These are phyloP conservation scores for Pangasius djambal DNA, from an alignment of 2,797 vertebrate species.

Conservation along the genomic window DNA sequence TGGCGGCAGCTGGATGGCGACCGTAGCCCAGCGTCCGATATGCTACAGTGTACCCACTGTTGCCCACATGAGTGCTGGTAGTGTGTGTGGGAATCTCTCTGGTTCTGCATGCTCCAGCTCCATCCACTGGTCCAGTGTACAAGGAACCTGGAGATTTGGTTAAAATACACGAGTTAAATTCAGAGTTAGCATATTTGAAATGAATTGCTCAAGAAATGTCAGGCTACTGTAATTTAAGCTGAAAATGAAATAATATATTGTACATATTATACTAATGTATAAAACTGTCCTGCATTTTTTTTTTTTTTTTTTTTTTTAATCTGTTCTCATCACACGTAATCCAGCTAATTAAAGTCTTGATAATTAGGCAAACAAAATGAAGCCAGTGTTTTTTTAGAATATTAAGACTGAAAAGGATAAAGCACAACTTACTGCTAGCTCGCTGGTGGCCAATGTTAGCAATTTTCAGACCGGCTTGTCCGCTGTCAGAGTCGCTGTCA, in stretches of 20 bases:
- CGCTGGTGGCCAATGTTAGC: constrained; percentile 68
- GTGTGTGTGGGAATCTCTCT: constrained; percentile 63
- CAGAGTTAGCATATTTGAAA: background rate
- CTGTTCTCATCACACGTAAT: background rate
- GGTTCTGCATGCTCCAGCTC: constrained; percentile 61
- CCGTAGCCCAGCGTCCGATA: constrained; percentile 69
- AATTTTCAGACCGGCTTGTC: constrained; percentile 66
- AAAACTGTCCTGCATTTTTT: background rate
- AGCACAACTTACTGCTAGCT: constrained; percentile 67
- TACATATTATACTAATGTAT: background rate
- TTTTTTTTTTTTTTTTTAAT: background rate
- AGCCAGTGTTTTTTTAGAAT: background rate
- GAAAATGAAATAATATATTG: background rate
- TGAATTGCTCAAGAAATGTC: background rate
- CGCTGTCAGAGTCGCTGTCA: constrained; percentile 77
- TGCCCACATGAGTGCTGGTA: constrained; percentile 57
- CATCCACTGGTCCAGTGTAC: constrained; percentile 58
- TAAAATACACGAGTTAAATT: background rate
- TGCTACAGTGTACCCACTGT: constrained; percentile 66
- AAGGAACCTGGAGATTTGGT: constrained; percentile 62
- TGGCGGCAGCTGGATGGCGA: constrained; percentile 58
- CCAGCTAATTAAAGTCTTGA: background rate
- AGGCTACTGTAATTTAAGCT: background rate
- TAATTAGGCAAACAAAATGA: background rate
- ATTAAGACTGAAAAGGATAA: background rate